phyloP scores from a whole-genome alignment of 92 coral and sea anemone species.

The Galaxea fascicularis region DNA sequence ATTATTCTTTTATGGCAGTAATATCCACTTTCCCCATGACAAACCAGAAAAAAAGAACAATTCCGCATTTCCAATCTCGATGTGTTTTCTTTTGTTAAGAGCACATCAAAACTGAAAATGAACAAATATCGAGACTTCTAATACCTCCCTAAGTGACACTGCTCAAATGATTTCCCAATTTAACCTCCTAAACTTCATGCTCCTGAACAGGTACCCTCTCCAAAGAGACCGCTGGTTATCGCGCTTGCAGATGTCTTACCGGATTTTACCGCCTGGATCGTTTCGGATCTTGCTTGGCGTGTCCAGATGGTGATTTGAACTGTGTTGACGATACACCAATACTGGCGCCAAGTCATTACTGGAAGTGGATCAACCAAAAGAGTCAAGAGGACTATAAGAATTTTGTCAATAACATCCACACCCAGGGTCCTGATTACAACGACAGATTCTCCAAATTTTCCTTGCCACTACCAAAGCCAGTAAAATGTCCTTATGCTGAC shows the following conservation, averaged over 20 bases:
- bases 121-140: too few relatives aligned
- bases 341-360: slow-evolving; percentile 40
- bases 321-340: slow-evolving; percentile 50
- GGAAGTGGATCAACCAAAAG: slow-evolving; percentile 46
- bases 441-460: slow-evolving; percentile 13
- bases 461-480: slow-evolving; percentile 31
- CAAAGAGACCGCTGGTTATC: too few relatives aligned
- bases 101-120: too few relatives aligned
- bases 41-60: too few relatives aligned
- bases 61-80: too few relatives aligned
- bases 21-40: too few relatives aligned
- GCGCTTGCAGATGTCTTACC: slow-evolving; percentile 52
- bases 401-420: slow-evolving; percentile 38
- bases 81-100: too few relatives aligned
- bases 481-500: slow-evolving; percentile 53
- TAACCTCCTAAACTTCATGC: too few relatives aligned
- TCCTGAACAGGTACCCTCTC: slow-evolving; percentile 44
- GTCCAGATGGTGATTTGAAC: slow-evolving; percentile 38
- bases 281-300: slow-evolving; percentile 38
- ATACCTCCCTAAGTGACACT: too few relatives aligned
- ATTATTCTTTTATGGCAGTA: too few relatives aligned
- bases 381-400: background rate
- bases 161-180: too few relatives aligned
- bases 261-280: slow-evolving; percentile 58
- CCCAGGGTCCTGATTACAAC: slow-evolving; percentile 2